Evolutionary conservation across 2,113 vertebrate genomes (phyloP), one percentile per base, ranked within the genome.

Genomic region (Tilapia sparmanii): DNA sequence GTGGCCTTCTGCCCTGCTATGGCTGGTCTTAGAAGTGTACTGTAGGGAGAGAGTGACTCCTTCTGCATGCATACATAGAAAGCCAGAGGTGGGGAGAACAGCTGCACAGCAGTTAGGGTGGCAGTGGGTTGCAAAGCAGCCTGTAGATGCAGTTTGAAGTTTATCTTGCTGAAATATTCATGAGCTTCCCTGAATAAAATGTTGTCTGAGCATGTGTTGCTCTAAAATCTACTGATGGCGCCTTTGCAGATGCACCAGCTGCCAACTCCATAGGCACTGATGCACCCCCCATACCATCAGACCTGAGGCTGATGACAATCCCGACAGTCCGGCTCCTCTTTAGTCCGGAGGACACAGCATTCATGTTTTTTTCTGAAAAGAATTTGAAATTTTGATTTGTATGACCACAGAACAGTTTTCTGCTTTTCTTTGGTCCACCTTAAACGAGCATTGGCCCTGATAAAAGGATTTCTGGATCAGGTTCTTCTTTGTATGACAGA

Each of bases 381-480:
- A 29, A 29, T 59, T 5, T 16, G 0, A 59, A 0, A 31, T 61
- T 61, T 3, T 18, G 15, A 31, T 31, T 0, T 31, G 29, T 33
- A 29, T 61, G 57, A 33, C 16, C 57, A 6, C 57, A 19, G 57
- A 61, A 1, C 55, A 33, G 57, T 19, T 33, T 61, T 10, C 57
- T 10, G 57, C 29, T 61, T 61, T 33, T 61, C 9, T 6, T 0
- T 10, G 57, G 57, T 61, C 5, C 57, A 33, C 8, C 29, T 33
- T 61, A 10, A 19, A 33, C 2, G 16, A 33, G 16, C 57, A 19
- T 19, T 61, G 57, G 16, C 0, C 16, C 29, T 33, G 57, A 61
- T 31, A 1, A 5, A 59, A 61, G 16, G 2, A 4, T 29, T 57
- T 61, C 29, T 61, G 15, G 57, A 18, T 2, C 29, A 59, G 3